Base-by-base conservation (phyloP, 2,888 invertebrate species). In the Alitta virens region DNA sequence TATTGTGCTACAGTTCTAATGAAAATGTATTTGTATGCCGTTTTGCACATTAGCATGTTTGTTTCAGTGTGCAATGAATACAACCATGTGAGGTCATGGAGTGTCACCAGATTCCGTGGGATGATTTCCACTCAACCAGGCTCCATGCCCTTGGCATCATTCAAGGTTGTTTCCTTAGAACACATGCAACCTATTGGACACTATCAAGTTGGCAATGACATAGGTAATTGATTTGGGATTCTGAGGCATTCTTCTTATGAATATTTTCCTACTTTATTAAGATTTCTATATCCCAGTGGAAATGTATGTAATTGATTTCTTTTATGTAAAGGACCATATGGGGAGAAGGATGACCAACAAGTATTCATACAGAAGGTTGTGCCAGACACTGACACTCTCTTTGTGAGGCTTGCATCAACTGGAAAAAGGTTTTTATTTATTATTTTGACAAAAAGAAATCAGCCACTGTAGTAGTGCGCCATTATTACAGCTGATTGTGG, bases 91-190 rank as follows among this genome's bases (percentile, higher is more conserved):
- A 86, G 98, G 26, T 94, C 94, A 58, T 99, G 98, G 98, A 90
- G 91, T 24, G 92, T 99, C 53, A 97, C 95, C 0, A 86, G 98
- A 66, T 99, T 99, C 82, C 86, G 97, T 43, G 97, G 98, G 9
- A 97, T 98, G 96, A 93, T 99, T 68, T 96, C 94, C 49, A 99
- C 98, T 0, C 98, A 99, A 81, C 99, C 98, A 0, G 98, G 98
- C 2, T 95, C 96, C 7, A 95, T 94, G 49, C 95, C 97, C 0
- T 90, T 97, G 73, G 61, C 98, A 0, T 96, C 96, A 7, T 99
- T 97, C 84, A 97, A 97, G 83, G 91, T 96, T 63, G 86, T 94
- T n/a, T 91, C 93, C 0, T 81, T 95, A 38, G 90, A 91, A 71
- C 86, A 86, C 63, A 80, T 83, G 12, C 84, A 85, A 54, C 80